Conservation (phyloP, 2,797 vertebrate species). For the Varecia variegata region DNA sequence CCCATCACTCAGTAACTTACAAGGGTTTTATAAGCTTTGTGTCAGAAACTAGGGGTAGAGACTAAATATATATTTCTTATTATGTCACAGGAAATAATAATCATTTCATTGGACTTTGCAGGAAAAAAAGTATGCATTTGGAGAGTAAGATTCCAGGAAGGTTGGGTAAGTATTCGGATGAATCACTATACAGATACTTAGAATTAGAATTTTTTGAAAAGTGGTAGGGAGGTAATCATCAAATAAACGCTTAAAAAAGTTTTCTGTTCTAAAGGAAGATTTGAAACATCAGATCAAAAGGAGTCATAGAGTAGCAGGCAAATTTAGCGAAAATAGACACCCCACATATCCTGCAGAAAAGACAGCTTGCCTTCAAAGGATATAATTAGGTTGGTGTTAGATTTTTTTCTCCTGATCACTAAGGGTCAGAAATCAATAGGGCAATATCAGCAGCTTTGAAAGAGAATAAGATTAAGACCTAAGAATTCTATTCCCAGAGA, state of each 20-base stretch:
- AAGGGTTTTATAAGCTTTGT: neutral
- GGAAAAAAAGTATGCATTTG: neutral
- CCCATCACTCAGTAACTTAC: neutral
- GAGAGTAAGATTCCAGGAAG: neutral
- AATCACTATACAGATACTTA: neutral
- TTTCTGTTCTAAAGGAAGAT: conserved; percentile 3
- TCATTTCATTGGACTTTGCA: neutral
- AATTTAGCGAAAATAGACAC: conserved; percentile 44
- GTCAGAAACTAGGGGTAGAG: neutral
- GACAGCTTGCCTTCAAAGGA: conserved; percentile 29
- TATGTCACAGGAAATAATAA: neutral
- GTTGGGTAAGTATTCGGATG: neutral
- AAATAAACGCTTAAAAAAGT: neutral
- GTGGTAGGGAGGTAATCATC: neutral
- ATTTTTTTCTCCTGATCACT: conserved; percentile 25
- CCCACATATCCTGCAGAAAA: neutral
- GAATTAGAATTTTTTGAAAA: neutral
- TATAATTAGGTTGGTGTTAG: conserved; percentile 55
- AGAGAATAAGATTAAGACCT: neutral
- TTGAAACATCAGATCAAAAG: conserved; percentile 2
- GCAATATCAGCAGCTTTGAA: conserved; percentile 41
- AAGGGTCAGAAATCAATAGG: conserved; percentile 61
- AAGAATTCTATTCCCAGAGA: neutral
- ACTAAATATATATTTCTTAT: neutral
- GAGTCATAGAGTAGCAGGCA: neutral